These are phyloP conservation scores for Phallusia fumigata DNA, from an alignment of 23 tunicate genomes.

Conservation along the genomic window DNA sequence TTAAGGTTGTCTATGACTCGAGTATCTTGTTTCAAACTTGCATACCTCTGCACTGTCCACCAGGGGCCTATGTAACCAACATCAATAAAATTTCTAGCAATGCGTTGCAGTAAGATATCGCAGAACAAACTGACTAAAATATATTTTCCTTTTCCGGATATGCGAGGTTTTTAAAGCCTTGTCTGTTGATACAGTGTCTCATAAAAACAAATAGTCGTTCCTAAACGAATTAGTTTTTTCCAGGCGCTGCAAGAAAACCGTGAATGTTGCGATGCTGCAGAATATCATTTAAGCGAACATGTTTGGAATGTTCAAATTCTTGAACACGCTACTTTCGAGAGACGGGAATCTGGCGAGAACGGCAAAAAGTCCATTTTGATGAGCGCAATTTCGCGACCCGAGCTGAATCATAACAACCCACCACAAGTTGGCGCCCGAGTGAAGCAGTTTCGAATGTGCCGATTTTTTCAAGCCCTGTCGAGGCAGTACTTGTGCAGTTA, in stretches of 20 bases:
- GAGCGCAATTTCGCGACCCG: conserved; percentile 64
- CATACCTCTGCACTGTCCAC: too few species aligned
- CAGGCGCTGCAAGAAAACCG: conserved; percentile 83
- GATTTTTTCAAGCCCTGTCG: conserved; percentile 70
- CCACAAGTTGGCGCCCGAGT: conserved; percentile 67
- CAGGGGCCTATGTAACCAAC: too few species aligned
- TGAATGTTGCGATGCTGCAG: conserved; percentile 69
- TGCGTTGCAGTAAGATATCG: too few species aligned
- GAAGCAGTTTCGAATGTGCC: conserved; percentile 29
- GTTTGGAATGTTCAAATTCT: conserved; percentile 75
- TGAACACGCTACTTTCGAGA: conserved; percentile 76
- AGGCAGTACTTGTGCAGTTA: conserved; percentile 50
- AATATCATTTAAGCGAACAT: conserved; percentile 63
- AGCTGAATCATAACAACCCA: conserved; percentile 59
- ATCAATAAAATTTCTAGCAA: too few species aligned
- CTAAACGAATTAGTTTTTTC: neutral
- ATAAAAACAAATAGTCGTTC: neutral
- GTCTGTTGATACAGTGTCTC: too few species aligned
- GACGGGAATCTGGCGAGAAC: conserved; percentile 67
- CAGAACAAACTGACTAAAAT: too few species aligned
- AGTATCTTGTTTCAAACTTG: too few species aligned
- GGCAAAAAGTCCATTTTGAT: conserved; percentile 45
- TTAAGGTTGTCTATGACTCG: too few species aligned
- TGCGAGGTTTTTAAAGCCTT: too few species aligned
- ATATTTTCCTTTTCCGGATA: too few species aligned